A percentile compares a stretch with the other conserved stretches of the same genome.
Evolutionary conservation across 2,888 invertebrate genomes (phyloP).

Genomic region (Dromius quadrimaculatus): DNA sequence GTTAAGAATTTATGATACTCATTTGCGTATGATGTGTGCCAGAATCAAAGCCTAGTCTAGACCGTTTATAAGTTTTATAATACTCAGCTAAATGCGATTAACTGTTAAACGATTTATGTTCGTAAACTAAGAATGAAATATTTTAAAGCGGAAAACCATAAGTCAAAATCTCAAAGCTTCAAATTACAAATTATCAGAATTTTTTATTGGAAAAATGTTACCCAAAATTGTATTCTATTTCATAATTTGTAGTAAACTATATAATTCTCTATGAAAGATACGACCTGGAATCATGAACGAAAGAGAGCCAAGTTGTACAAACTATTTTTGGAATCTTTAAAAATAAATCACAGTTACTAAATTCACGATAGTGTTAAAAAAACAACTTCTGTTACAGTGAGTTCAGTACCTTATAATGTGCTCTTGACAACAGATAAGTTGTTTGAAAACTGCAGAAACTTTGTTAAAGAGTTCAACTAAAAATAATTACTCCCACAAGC

Average conservation of each 20-base stretch:
- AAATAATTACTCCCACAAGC: slow-evolving; percentile 1
- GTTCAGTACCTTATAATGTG: neutral
- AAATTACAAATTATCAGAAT: too few species aligned
- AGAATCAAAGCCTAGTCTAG: slow-evolving; percentile 2
- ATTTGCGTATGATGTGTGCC: slow-evolving; percentile 18
- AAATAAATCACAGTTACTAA: slow-evolving; percentile 34
- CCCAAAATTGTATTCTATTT: neutral
- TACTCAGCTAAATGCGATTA: neutral
- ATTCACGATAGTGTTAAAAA: slow-evolving; percentile 19
- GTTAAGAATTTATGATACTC: slow-evolving; percentile 4
- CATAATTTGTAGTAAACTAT: slow-evolving; percentile 1
- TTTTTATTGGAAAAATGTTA: too few species aligned
- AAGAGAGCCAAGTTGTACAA: slow-evolving; percentile 24
- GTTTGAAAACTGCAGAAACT: neutral
- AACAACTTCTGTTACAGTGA: slow-evolving; percentile 6
- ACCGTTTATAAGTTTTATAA: neutral
- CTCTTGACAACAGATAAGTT: neutral
- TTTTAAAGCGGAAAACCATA: too few species aligned
- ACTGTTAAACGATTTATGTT: slow-evolving; percentile 3
- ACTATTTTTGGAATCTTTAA: slow-evolving; percentile 24
- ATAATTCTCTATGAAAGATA: slow-evolving; percentile 5
- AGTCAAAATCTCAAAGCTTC: too few species aligned
- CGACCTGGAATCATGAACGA: slow-evolving; percentile 9
- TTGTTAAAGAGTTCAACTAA: slow-evolving; percentile 1
- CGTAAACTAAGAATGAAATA: neutral